Evolutionary conservation across 2,888 invertebrate genomes (phyloP), one percentile per base, ranked within the genome.

Genomic region (Siphonodentalium dalli): DNA sequence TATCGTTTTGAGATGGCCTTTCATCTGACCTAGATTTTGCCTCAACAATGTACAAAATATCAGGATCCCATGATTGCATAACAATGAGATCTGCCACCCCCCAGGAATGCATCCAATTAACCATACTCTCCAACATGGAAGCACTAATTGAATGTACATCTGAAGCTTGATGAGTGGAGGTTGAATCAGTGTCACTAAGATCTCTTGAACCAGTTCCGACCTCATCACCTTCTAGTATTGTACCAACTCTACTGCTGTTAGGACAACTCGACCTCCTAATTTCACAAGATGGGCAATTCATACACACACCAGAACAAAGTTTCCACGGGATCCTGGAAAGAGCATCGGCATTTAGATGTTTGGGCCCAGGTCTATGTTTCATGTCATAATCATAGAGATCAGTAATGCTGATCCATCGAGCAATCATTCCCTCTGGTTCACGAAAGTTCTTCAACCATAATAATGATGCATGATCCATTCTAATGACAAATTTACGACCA

Each of bases 391-490:
- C 39, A 33, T 26, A 54, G 2, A 38, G 47, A 24, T 54, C 54
- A 11, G 43, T 28, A 21, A 54, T 29, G 21, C 46, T 46, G 7
- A 54, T 34, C 54, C 54, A 48, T 31, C 54, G 27, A 4, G 54
- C 54, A 31, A 33, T n/a, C 42, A 54, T 37, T 7, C 35, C 53
- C 24, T 53, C 47, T 4, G 54, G 43, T 20, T 54, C 48, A 37
- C 44, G 42, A 23, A 54, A 54, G 35, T 49, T 49, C 7, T 43
- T 21, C 7, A 54, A 35, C 54, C 54, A 54, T 20, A 29, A 33
- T 4, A 54, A 28, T 9, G 54, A 35, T 13, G 48, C 47, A 47
- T 54, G 54, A 34, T 54, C 48, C 4, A 49, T 44, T 21, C 49
- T 27, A 18, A 49, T 8, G 4, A 54, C 7, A 34, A 54, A 54